Percentiles rank a stretch among this genome's conserved stretches.
Evolutionary conservation across 2,888 invertebrate genomes (phyloP).

Genomic region (Catocala fraxini): DNA sequence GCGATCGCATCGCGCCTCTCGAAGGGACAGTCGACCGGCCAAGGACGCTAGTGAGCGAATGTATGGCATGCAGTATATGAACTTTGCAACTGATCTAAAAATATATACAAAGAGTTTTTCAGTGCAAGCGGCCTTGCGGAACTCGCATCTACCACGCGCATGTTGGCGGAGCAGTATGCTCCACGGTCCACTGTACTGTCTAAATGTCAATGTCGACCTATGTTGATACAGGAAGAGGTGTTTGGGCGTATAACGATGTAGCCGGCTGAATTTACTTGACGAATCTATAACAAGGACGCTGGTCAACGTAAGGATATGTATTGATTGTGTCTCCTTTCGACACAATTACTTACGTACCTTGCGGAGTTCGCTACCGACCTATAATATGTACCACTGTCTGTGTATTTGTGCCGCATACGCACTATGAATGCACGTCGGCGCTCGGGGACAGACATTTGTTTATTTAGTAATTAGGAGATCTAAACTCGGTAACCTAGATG

Average conservation of each 20-base stretch:
- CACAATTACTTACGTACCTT: constrained; percentile 10
- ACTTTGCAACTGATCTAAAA: constrained; percentile 65
- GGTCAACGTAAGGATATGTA: constrained; percentile 9
- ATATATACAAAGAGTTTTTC: constrained; percentile 46
- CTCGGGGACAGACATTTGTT: constrained; percentile 33
- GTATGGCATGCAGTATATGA: constrained; percentile 57
- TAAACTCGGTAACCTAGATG: constrained; percentile 50
- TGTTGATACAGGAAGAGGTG: constrained; percentile 73
- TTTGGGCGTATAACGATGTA: constrained; percentile 63
- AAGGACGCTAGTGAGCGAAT: constrained; percentile 74
- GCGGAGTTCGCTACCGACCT: constrained; percentile 1
- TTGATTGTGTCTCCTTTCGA: constrained; percentile 38
- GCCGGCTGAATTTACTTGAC: constrained; percentile 50
- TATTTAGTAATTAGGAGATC: constrained; percentile 51
- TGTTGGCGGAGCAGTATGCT: constrained; percentile 57
- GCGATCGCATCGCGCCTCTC: constrained; percentile 60
- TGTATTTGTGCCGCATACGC: not conserved
- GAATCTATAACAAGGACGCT: constrained; percentile 71
- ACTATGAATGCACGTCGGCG: constrained; percentile 26
- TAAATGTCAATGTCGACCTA: constrained; percentile 82
- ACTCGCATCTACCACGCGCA: constrained; percentile 53
- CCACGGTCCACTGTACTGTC: constrained; percentile 50
- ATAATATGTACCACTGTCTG: constrained; percentile 5
- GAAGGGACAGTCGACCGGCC: constrained; percentile 71
- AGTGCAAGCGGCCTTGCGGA: constrained; percentile 58